Conservation (phyloP, 1,140 invertebrate genomes). For the Temnothorax curvispinosus region DNA sequence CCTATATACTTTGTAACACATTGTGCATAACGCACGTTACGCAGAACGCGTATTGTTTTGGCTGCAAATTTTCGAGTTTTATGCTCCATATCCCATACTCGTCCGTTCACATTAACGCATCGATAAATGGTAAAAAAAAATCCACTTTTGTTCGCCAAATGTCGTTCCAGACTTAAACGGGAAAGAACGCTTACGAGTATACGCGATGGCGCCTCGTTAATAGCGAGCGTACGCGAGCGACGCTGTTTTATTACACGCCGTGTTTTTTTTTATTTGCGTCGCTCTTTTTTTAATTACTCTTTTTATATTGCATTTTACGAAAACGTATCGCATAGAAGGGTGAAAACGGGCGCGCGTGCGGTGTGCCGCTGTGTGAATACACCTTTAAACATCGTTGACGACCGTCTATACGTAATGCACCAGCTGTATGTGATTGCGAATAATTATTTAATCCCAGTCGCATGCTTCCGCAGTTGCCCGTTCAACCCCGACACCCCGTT, state of each 20-base stretch:
- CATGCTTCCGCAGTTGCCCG: slow-evolving; percentile 29
- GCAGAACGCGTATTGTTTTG: neutral
- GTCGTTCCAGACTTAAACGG: slow-evolving; percentile 12
- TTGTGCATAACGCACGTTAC: neutral
- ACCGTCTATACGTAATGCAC: slow-evolving; percentile 70
- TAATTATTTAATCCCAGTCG: slow-evolving; percentile 79
- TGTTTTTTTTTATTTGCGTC: slow-evolving; percentile 21
- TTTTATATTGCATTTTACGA: neutral
- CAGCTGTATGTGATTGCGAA: slow-evolving; percentile 78
- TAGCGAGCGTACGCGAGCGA: neutral
- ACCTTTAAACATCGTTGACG: slow-evolving; percentile 68
- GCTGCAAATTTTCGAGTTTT: slow-evolving; percentile 22
- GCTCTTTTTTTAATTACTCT: neutral
- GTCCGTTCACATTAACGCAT: slow-evolving; percentile 8
- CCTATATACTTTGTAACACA: neutral
- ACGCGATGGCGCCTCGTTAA: slow-evolving; percentile 28
- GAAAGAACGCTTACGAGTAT: neutral
- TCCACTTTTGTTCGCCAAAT: slow-evolving; percentile 6
- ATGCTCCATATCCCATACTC: slow-evolving; percentile 2
- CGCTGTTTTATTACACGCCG: slow-evolving; percentile 13
- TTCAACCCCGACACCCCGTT: slow-evolving; percentile 49
- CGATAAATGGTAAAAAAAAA: slow-evolving; percentile 38
- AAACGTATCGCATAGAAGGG: neutral
- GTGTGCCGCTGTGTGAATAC: slow-evolving; percentile 10
- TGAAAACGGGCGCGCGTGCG: neutral